These are phyloP conservation scores for Platysternon megacephalum DNA, from an alignment of 2,113 vertebrate species.

Conservation along the genomic window DNA sequence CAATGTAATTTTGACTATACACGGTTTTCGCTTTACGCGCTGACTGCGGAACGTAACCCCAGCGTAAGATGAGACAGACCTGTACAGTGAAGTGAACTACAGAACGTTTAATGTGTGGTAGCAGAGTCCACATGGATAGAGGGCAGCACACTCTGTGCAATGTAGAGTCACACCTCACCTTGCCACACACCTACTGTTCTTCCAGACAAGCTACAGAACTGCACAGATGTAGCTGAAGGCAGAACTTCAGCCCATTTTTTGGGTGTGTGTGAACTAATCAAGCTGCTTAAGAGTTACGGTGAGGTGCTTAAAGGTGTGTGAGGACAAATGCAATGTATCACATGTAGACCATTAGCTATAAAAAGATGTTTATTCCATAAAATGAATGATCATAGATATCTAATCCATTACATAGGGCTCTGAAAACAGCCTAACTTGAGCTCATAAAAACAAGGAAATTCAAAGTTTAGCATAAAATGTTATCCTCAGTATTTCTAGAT, in stretches of 20 bases:
- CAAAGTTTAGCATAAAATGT: rapidly evolving
- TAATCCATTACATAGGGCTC: background rate
- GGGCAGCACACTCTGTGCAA: background rate
- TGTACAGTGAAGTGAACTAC: background rate
- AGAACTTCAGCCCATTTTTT: background rate
- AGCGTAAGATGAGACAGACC: no score
- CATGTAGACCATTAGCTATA: background rate
- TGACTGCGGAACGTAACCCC: no score
- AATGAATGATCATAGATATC: background rate
- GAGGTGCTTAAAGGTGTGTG: background rate
- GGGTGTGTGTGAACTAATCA: background rate
- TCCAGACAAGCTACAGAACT: background rate
- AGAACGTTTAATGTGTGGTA: background rate
- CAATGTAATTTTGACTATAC: no score
- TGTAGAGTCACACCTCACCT: background rate
- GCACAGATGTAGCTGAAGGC: background rate
- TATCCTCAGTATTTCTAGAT: rapidly evolving
- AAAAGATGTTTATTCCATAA: rapidly evolving
- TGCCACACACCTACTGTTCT: background rate
- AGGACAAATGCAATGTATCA: background rate
- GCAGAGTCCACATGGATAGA: background rate
- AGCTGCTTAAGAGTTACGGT: background rate
- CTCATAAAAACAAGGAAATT: background rate
- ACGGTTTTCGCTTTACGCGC: no score
- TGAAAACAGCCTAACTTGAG: background rate